Evolutionary conservation across 35 echinoderm and acorn worm genomes (phyloP), one percentile per base, ranked within the genome.

Genomic region (Strongylocentrotus purpuratus): DNA sequence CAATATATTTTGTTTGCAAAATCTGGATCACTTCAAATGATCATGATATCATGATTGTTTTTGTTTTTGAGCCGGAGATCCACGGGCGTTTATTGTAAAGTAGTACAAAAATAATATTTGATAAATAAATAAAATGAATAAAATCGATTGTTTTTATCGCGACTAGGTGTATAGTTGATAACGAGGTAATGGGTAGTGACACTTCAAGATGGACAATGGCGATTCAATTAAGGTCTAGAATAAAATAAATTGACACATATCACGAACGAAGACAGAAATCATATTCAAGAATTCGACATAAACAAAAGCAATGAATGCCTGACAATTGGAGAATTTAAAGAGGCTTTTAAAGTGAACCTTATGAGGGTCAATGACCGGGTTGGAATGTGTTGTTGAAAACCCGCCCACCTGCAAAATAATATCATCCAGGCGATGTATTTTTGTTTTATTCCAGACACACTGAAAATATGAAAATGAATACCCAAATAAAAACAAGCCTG

Each of bases 371-470:
- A 89, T 89, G 87, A 89, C 87, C 87, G 32, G 14, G 15, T 33
- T 18, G 87, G 87, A 89, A 89, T 89, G 87, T 89, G 87, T 33
- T 88, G n/a, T 32, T 89, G 20, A 17, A 46, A 78, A 45, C 45
- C 87, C 87, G 87, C 87, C 87, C 87, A 89, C 87, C 87, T 89
- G 87, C 45, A 33, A 89, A 46, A 33, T 15, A 18, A 46, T 33
- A 45, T 33, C 32, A 89, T 45, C 45, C 33, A 46, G 87, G 45
- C 87, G 45, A 33, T 45, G 32, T 89, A 46, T 89, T 89, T 89
- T 89, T 89, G 87, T 89, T 89, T 46, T 46, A 89, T 46, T 41
- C 87, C 33, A 45, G 87, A 89, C 87, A 89, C 65, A 78, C 65
- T 28, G 25, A 78, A 78, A 78, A 78, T 78, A 78, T 78, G 65